Evolutionary conservation across 2,888 invertebrate genomes (phyloP), one percentile per base, ranked within the genome.

Genomic region (Eubasilissa splendida): DNA sequence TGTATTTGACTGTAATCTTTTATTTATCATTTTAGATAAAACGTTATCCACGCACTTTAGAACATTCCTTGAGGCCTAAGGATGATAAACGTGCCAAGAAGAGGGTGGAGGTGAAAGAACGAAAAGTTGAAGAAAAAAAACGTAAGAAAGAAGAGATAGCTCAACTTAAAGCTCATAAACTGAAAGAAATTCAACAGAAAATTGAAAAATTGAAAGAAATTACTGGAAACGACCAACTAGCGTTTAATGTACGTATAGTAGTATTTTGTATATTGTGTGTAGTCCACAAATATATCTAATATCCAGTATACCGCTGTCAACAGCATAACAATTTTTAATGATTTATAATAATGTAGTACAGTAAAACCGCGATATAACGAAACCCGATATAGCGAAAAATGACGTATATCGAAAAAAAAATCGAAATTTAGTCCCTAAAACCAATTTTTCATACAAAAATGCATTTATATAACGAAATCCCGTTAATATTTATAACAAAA

Each of bases 151-250:
- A 96, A 85, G 98, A 99, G 87, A 90, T 99, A n/a, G 95, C 95
- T 70, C 91, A 96, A 84, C 88, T 98, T 59, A 96, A 97, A 87
- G 95, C 96, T 50, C 88, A 97, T 83, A 98, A 98, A 86, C 91
- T 95, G 79, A 94, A 95, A 86, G 98, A 99, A 89, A 97, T 99
- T 83, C 93, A 95, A 86, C 95, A 96, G 82, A 98, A 97, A 88
- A 93, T 99, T 71, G 92, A 94, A 77, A 95, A 94, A 88, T 88
- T 99, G 8, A 95, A 95, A 88, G 94, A 96, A 86, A 94, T 98
- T 53, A 96, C 98, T 2, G 99, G 98, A 12, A 95, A 96, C 87
- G 91, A 93, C 31, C 92, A 92, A 53, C 86, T 96, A 60, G 93
- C 92, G 0, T 92, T 96, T 85, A 89, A 92, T 86, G 92, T 92